Percentiles rank a stretch among this genome's conserved stretches.
These are phyloP conservation scores for Mystacides longicornis DNA, from an alignment of 2,888 invertebrate species.

Conservation along the genomic window DNA sequence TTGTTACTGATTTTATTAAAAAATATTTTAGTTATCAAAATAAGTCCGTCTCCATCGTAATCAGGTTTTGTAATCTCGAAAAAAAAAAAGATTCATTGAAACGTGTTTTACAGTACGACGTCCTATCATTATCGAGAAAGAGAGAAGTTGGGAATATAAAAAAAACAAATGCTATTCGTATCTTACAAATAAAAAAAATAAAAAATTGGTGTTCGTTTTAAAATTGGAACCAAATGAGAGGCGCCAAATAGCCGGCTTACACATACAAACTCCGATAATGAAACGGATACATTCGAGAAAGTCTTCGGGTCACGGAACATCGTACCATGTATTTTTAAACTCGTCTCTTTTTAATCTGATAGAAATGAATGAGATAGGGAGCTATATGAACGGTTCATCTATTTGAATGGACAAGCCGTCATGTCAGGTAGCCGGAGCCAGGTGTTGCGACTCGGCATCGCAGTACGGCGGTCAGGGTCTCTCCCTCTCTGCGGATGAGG, in stretches of 20 bases:
- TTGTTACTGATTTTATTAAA: no score
- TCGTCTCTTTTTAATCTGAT: neutral
- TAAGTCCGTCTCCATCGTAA: neutral
- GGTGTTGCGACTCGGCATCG: slow-evolving; percentile 11
- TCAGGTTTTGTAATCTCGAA: neutral
- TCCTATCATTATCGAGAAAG: no score
- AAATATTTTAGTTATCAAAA: no score
- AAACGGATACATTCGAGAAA: slow-evolving; percentile 19
- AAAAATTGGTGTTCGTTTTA: slow-evolving; percentile 7
- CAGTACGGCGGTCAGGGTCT: slow-evolving; percentile 11
- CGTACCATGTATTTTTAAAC: neutral
- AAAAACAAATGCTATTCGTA: no score
- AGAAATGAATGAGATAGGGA: neutral
- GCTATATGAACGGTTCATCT: neutral
- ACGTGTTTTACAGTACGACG: no score
- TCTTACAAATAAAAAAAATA: no score
- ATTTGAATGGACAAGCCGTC: neutral
- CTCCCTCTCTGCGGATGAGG: slow-evolving; percentile 5
- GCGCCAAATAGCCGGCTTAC: slow-evolving; percentile 31
- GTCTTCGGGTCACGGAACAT: slow-evolving; percentile 10
- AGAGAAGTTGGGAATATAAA: no score
- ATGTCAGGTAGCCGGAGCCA: slow-evolving; percentile 20
- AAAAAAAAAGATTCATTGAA: no score
- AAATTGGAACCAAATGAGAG: slow-evolving; percentile 13
- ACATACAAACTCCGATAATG: slow-evolving; percentile 35